phyloP scores from a whole-genome alignment of 2,888 invertebrate species.

The Tethea ocularis region DNA sequence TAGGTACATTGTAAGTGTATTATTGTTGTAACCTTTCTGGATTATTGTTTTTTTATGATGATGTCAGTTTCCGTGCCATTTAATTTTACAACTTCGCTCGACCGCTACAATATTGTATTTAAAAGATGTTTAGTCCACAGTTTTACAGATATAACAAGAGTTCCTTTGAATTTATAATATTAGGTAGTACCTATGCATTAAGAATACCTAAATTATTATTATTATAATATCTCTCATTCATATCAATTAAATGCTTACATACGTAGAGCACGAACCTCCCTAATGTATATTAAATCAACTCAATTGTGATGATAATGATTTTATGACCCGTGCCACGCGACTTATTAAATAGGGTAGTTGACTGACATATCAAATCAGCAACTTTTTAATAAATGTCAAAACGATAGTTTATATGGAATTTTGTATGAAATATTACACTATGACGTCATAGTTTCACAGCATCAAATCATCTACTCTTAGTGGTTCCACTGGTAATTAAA shows the following conservation, averaged over 20 bases:
- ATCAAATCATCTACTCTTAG: too few relatives aligned
- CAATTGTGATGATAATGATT: background rate
- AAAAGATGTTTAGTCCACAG: too few relatives aligned
- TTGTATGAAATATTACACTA: too few relatives aligned
- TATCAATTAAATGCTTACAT: background rate
- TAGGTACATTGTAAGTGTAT: conserved; percentile 9
- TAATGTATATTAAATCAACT: background rate
- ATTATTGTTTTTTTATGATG: conserved; percentile 19
- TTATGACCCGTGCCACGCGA: background rate
- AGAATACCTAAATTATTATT: too few relatives aligned
- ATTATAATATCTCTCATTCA: background rate
- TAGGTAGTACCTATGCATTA: too few relatives aligned
- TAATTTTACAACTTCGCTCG: conserved; percentile 31
- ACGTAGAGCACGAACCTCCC: background rate
- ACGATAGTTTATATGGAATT: too few relatives aligned
- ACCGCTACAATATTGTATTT: conserved; percentile 26
- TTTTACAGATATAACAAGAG: background rate
- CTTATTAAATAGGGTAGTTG: too few relatives aligned
- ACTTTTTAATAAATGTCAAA: too few relatives aligned
- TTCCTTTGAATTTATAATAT: background rate
- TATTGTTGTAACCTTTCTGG: conserved; percentile 23
- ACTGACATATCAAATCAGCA: too few relatives aligned
- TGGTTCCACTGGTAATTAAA: too few relatives aligned
- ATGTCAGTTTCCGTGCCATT: conserved; percentile 8
- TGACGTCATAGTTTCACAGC: too few relatives aligned